Percentiles rank a stretch among this genome's conserved stretches.
phyloP scores from a whole-genome alignment of 2,113 vertebrate genomes.

The Sceloporus tristichus region DNA sequence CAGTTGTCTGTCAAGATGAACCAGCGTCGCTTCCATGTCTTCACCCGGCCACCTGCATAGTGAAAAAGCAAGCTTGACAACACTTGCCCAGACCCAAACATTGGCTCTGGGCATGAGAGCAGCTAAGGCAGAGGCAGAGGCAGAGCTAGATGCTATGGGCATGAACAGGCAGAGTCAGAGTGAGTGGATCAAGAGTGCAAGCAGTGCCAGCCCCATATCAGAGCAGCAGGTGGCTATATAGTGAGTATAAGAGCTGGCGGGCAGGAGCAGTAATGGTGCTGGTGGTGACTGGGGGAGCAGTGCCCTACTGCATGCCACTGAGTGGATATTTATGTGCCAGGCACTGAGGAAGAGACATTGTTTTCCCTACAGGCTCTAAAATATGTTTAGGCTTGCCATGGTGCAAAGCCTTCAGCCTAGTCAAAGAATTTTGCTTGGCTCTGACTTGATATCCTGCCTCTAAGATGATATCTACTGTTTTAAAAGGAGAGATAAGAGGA shows the following conservation, averaged over 20 bases:
- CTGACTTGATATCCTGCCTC: background rate
- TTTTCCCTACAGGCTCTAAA: rapidly evolving
- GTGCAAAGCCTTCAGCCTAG: background rate
- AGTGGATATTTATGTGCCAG: background rate
- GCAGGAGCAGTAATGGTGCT: background rate
- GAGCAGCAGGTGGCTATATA: conserved; percentile 36
- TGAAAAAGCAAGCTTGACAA: conserved; percentile 38
- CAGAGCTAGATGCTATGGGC: conserved; percentile 32
- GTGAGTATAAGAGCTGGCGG: too few relatives aligned
- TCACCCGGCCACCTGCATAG: conserved; percentile 92
- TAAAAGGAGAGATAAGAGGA: background rate
- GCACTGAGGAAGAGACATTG: rapidly evolving
- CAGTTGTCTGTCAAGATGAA: conserved; percentile 99
- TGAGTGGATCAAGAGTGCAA: conserved; percentile 46
- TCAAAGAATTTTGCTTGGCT: background rate
- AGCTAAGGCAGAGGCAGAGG: conserved; percentile 44
- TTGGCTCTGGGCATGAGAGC: background rate
- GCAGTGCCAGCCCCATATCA: conserved; percentile 27
- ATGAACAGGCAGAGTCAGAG: conserved; percentile 56
- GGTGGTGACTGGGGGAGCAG: background rate
- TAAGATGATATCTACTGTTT: background rate
- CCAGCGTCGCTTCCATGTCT: conserved; percentile 98
- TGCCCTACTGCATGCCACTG: background rate
- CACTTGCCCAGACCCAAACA: rapidly evolving
- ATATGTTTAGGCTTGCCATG: background rate